Evolutionary conservation across 2,797 vertebrate genomes (phyloP).

Genomic region (Poeciliopsis presidionis): DNA sequence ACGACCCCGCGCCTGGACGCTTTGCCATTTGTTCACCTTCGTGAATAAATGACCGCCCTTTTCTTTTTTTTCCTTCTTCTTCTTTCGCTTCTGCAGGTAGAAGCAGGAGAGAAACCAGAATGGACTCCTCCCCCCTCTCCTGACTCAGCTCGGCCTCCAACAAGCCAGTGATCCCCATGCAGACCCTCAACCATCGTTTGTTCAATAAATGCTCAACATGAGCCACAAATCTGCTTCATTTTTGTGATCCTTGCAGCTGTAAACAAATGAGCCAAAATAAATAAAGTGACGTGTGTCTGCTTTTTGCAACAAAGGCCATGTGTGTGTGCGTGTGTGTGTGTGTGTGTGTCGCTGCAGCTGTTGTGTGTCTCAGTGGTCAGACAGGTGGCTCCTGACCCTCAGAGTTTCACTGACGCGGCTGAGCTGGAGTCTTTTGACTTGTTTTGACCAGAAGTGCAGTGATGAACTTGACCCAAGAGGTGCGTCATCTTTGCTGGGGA

Average conservation of each 20-base stretch:
- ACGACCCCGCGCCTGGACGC: slow-evolving; percentile 6
- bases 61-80: neutral
- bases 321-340: slow-evolving; percentile 4
- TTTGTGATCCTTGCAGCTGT: slow-evolving; percentile 24
- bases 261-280: neutral
- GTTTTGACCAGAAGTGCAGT: slow-evolving; percentile 11
- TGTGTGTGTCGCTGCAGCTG: slow-evolving; percentile 63
- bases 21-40: neutral
- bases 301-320: slow-evolving; percentile 38
- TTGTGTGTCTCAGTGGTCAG: slow-evolving; percentile 55
- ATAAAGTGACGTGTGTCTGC: neutral
- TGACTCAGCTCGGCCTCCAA: slow-evolving; percentile 19
- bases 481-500: slow-evolving; percentile 3
- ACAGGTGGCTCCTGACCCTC: slow-evolving; percentile 72
- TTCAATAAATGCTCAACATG: slow-evolving; percentile 69
- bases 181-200: slow-evolving; percentile 28
- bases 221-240: neutral
- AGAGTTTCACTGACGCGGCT: slow-evolving; percentile 35
- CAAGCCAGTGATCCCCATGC: slow-evolving; percentile 39
- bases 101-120: slow-evolving; percentile 18
- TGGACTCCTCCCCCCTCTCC: slow-evolving; percentile 25
- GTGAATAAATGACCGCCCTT: neutral
- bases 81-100: slow-evolving; percentile 60
- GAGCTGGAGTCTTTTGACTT: neutral
- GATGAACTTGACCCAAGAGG: slow-evolving; percentile 5